A percentile compares a stretch with the other conserved stretches of the same genome.
These are phyloP conservation scores for Dolichallabes microphthalmus DNA, from an alignment of 2,113 vertebrate species.

Conservation along the genomic window DNA sequence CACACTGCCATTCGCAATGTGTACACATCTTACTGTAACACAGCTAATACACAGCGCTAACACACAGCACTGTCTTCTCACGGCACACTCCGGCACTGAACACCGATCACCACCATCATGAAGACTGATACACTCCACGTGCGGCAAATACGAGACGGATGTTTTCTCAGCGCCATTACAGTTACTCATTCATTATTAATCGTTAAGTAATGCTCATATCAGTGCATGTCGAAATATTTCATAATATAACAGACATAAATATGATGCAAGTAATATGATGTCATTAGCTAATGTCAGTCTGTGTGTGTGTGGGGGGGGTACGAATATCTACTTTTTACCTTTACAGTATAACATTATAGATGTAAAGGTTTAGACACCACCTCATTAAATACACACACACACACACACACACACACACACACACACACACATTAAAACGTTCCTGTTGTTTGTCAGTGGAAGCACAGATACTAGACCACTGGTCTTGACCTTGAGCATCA, in stretches of 20 bases:
- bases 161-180: neutral
- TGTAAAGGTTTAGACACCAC: neutral
- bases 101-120: neutral
- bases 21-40: neutral
- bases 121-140: neutral
- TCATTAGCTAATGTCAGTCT: neutral
- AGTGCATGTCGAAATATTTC: neutral
- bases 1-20: neutral
- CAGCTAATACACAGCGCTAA: neutral
- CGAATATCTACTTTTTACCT: neutral
- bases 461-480: constrained; percentile 1
- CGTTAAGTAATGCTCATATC: neutral
- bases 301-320: too few species aligned
- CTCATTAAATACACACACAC: neutral
- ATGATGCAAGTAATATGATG: neutral
- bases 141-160: neutral
- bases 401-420: neutral
- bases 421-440: neutral
- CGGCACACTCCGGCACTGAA: too few species aligned
- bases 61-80: neutral
- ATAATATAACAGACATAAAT: neutral
- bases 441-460: neutral
- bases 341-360: neutral
- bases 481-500: constrained; percentile 13
- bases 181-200: neutral